These are phyloP conservation scores for Drosophila hamatofila DNA, from an alignment of 2,888 invertebrate genomes.

Conservation along the genomic window DNA sequence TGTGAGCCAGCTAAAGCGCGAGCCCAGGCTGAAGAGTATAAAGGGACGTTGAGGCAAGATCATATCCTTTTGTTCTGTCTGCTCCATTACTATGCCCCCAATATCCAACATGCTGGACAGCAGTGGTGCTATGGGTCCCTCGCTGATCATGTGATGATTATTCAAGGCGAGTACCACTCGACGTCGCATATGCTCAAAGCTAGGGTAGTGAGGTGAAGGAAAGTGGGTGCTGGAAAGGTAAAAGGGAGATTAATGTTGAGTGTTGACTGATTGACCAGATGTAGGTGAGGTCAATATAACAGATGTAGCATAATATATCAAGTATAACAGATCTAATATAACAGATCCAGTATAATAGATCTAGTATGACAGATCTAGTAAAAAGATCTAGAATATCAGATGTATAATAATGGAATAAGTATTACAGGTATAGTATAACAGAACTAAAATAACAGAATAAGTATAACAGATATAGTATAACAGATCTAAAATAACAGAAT, in stretches of 20 bases:
- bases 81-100: conserved; percentile 79
- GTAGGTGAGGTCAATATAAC: not conserved
- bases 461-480: too few species aligned
- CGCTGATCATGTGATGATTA: conserved; percentile 80
- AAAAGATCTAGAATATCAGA: too few species aligned
- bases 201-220: conserved; percentile 65
- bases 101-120: conserved; percentile 80
- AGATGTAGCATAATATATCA: not conserved
- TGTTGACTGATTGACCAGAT: not conserved
- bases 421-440: too few species aligned
- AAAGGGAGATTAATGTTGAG: not conserved
- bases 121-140: conserved; percentile 77
- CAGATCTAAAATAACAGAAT: too few species aligned
- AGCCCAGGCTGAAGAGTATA: conserved; percentile 70
- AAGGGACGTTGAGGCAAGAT: conserved; percentile 47
- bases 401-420: too few species aligned
- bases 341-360: too few species aligned
- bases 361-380: too few species aligned
- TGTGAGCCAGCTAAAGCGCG: conserved; percentile 64
- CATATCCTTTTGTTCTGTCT: conserved; percentile 4
- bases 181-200: conserved; percentile 62
- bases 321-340: too few species aligned
- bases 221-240: conserved; percentile 65
- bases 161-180: conserved; percentile 75
- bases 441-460: too few species aligned